Evolutionary conservation across 2,888 invertebrate genomes (phyloP).

Genomic region (Spatulosminthurus flaviceps): DNA sequence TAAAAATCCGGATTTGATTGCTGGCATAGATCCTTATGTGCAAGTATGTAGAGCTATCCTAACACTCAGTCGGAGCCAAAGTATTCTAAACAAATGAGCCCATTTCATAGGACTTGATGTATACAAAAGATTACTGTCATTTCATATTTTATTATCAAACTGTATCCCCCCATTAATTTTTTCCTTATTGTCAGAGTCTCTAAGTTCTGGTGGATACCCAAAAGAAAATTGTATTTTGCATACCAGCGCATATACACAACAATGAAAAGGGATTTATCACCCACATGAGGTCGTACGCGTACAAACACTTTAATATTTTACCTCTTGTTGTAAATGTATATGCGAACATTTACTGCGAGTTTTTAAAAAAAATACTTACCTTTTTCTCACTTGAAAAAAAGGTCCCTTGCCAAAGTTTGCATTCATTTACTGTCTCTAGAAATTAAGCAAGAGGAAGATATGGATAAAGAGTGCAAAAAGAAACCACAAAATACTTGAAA

Average conservation of each 20-base stretch:
- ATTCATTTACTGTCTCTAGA: too few relatives aligned
- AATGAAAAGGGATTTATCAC: background rate
- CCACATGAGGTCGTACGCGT: background rate
- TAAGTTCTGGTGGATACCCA: too few relatives aligned
- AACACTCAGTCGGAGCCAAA: too few relatives aligned
- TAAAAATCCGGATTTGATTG: background rate
- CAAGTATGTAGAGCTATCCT: too few relatives aligned
- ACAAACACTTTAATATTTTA: background rate
- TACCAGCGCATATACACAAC: background rate
- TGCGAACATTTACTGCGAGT: conserved; percentile 1
- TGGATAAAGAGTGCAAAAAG: too few relatives aligned
- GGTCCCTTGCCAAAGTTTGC: background rate
- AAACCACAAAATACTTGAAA: too few relatives aligned
- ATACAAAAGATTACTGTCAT: background rate
- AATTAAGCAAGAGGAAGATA: too few relatives aligned
- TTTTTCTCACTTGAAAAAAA: background rate
- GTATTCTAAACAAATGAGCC: too few relatives aligned
- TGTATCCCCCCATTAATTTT: background rate
- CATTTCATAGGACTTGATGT: too few relatives aligned
- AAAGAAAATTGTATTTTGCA: too few relatives aligned
- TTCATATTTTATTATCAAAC: background rate
- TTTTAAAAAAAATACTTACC: background rate
- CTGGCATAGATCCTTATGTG: too few relatives aligned
- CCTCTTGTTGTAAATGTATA: conserved; percentile 5
- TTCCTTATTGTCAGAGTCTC: too few relatives aligned